Evolutionary conservation across 53 echinoderm and acorn worm species (phyloP).

Genomic region (Luidia sarsii): DNA sequence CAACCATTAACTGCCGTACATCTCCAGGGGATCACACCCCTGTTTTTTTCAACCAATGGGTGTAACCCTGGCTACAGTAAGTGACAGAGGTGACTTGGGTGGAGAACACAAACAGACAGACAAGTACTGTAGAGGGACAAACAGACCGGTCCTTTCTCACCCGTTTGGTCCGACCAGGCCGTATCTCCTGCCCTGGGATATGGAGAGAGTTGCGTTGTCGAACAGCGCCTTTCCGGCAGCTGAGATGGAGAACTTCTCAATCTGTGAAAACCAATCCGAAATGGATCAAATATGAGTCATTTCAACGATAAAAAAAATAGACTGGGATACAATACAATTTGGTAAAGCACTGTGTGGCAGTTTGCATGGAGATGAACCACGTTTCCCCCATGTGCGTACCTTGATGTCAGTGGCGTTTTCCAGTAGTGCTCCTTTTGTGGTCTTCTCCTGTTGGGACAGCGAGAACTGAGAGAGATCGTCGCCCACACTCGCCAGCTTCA

Average conservation of each 20-base stretch:
- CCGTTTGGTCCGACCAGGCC: slow-evolving; percentile 99
- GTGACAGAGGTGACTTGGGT: no score
- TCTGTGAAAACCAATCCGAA: slow-evolving; percentile 57
- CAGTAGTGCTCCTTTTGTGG: slow-evolving; percentile 74
- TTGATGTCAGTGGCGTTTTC: slow-evolving; percentile 96
- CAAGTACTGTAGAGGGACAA: neutral
- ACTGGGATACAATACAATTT: neutral
- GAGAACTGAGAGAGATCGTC: slow-evolving; percentile 88
- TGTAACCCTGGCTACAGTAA: no score
- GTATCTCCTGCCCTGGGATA: slow-evolving; percentile 84
- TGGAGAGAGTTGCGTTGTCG: slow-evolving; percentile 83
- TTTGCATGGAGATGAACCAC: no score
- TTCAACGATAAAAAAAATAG: neutral
- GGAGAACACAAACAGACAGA: neutral
- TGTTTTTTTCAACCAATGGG: no score
- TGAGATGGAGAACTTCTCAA: slow-evolving; percentile 96
- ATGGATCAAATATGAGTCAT: no score
- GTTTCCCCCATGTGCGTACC: no score
- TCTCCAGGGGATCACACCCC: no score
- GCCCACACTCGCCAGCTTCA: slow-evolving; percentile 68
- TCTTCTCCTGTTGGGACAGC: slow-evolving; percentile 81
- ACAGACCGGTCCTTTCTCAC: slow-evolving; percentile 43
- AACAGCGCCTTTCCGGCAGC: slow-evolving; percentile 95
- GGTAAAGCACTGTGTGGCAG: no score
- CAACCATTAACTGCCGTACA: no score